Evolutionary conservation across 2,888 invertebrate species (phyloP), one percentile per base, ranked within the genome.

Genomic region (Diarsia mendica): DNA sequence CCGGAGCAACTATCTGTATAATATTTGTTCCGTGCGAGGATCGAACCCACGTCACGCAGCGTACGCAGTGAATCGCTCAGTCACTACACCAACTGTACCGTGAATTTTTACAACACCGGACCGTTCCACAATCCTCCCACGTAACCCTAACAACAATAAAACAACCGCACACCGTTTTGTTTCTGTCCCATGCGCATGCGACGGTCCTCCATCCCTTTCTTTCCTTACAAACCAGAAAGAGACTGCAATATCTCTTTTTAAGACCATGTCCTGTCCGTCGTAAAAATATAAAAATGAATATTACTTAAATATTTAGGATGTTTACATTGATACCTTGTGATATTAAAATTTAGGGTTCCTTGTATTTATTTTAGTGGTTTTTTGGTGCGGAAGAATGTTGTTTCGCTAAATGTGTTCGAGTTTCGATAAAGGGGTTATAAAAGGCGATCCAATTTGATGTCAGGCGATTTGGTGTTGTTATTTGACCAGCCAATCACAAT

Each of bases 241-340:
- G 76, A 82, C 48, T 15, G 39, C 23, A 8, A 75, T 51, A 77
- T 77, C 73, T 79, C 61, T 83, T 83, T 87, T 87, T 75, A 51
- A 60, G 76, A 80, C 68, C 85, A 77, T 75, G 73, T 75, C 85
- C 82, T 84, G 75, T 11, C 49, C 72, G 87, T 89, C 84, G 75
- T 87, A 87, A 89, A 89, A 89, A 82, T 89, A 85, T 87, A 87
- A 89, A 81, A 87, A 85, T 86, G 80, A 83, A 82, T 87, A 85
- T 87, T 86, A 84, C 80, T 85, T 86, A 88, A 88, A 91, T 92
- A 90, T 90, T 91, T 90, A 86, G 88, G 87, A 93, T 93, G 91
- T 93, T 93, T 93, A 91, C 93, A 90, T 92, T 91, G 89, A 91
- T 91, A 89, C 87, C 82, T 65, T 84, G 77, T 65, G 83, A 85